Evolutionary conservation across 2,113 vertebrate species (phyloP).

Genomic region (Heterocephalus glaber): DNA sequence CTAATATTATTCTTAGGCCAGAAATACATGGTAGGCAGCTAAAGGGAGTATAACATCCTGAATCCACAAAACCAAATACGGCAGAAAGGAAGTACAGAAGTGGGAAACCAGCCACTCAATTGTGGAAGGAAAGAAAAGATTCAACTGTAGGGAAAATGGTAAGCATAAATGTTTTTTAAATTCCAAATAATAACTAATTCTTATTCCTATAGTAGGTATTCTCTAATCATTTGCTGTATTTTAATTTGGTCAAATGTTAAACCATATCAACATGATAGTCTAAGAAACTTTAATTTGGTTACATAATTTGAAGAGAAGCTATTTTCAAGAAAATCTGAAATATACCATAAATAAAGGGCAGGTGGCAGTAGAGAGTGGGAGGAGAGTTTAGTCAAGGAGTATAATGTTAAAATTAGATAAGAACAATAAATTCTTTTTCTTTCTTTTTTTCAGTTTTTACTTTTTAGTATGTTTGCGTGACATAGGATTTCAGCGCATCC

Average conservation of each 20-base stretch:
- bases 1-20: not conserved
- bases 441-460: not conserved
- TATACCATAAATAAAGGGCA: not conserved
- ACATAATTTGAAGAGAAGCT: conserved; percentile 2
- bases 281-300: not conserved
- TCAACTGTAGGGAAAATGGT: not conserved
- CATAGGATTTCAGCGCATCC: not conserved
- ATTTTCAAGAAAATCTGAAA: conserved; percentile 39
- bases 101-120: not conserved
- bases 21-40: not conserved
- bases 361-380: not conserved
- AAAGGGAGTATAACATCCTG: not conserved
- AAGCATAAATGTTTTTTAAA: not conserved
- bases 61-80: not conserved
- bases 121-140: not conserved
- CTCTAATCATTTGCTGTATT: not conserved
- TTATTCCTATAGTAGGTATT: not conserved
- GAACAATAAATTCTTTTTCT: not conserved
- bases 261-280: not conserved
- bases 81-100: not conserved
- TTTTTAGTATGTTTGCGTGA: not conserved
- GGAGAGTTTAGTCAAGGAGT: not conserved
- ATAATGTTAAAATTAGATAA: not conserved
- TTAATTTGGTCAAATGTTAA: conserved; percentile 6
- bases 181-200: not conserved